Evolutionary conservation across 2,888 invertebrate genomes (phyloP).

Genomic region (Apamea anceps): DNA sequence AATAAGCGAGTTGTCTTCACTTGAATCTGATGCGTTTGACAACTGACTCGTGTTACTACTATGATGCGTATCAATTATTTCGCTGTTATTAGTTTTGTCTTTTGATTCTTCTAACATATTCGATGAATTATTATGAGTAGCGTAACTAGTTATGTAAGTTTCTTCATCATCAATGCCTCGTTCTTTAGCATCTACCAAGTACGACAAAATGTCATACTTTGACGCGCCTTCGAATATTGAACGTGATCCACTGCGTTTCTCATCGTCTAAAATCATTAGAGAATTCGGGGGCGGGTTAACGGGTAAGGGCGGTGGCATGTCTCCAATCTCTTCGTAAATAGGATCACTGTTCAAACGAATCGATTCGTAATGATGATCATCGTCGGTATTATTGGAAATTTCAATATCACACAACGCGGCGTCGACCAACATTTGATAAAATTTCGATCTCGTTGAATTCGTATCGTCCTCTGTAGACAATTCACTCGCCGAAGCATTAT

Average conservation of each 20-base stretch:
- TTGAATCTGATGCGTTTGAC: conserved; percentile 95
- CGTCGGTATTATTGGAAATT: conserved; percentile 90
- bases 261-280: conserved; percentile 92
- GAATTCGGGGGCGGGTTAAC: conserved; percentile 94
- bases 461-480: conserved; percentile 92
- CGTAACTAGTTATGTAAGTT: conserved; percentile 92
- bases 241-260: conserved; percentile 92
- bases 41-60: conserved; percentile 94
- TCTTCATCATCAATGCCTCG: conserved; percentile 93
- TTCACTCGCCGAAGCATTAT: conserved; percentile 93
- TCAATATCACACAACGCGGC: conserved; percentile 93
- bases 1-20: conserved; percentile 94
- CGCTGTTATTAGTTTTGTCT: conserved; percentile 90
- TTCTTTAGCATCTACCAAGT: conserved; percentile 96
- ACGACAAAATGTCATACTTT: conserved; percentile 97
- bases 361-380: conserved; percentile 94
- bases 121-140: conserved; percentile 87
- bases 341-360: conserved; percentile 92
- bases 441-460: conserved; percentile 92
- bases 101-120: conserved; percentile 89
- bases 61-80: conserved; percentile 83
- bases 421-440: conserved; percentile 93
- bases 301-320: conserved; percentile 95
- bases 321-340: conserved; percentile 94
- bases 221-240: conserved; percentile 95